phyloP scores from a whole-genome alignment of 2,797 vertebrate species.

The Anguilla pacifica region DNA sequence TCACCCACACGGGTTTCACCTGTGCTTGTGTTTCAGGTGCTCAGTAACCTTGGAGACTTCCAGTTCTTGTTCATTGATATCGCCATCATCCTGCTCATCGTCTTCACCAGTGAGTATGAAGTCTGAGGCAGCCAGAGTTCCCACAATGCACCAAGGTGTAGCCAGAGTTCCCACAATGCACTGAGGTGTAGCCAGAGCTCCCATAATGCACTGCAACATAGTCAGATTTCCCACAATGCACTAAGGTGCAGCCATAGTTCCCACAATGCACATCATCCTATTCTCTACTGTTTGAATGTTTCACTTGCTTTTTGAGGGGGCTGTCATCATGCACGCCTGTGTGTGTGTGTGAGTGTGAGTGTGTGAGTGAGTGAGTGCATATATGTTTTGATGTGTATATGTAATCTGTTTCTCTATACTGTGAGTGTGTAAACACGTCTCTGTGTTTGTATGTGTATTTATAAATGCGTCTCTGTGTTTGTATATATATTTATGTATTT shows the following conservation, averaged over 20 bases:
- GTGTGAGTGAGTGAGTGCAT: no score
- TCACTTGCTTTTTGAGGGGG: background rate
- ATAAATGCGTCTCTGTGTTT: no score
- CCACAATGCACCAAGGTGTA: background rate
- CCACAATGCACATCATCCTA: background rate
- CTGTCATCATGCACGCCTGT: background rate
- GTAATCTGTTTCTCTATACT: no score
- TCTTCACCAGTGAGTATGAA: slow-evolving; percentile 92
- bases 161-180: background rate
- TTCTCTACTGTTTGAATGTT: background rate
- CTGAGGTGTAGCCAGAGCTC: background rate
- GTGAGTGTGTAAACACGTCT: no score
- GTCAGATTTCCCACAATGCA: background rate
- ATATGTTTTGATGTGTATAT: no score
- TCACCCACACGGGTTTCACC: background rate
- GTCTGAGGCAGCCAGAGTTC: background rate
- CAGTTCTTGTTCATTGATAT: slow-evolving; percentile 99
- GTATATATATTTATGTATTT: no score
- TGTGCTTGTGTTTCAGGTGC: slow-evolving; percentile 71
- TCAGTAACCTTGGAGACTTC: slow-evolving; percentile 95
- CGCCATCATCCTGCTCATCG: slow-evolving; percentile 92
- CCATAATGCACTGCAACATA: background rate
- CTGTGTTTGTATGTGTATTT: no score
- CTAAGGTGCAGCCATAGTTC: background rate
- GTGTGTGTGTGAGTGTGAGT: background rate